Conservation (phyloP, 2,797 vertebrate genomes). For the Huso huso region DNA sequence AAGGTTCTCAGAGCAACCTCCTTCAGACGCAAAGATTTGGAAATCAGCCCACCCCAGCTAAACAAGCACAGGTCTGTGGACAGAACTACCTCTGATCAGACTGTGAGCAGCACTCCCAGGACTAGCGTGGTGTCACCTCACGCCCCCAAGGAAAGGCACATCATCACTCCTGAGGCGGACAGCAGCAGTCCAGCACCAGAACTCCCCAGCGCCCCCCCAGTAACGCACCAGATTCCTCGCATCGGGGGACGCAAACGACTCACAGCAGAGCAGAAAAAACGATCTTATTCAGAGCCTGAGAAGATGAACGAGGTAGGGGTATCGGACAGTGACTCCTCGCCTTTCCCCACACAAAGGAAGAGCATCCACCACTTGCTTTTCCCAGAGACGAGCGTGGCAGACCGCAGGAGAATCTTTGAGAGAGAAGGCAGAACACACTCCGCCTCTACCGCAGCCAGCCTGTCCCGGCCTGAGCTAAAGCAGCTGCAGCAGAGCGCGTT, state of each 20-base stretch:
- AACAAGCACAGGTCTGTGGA: slow-evolving; percentile 51
- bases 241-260: slow-evolving; percentile 79
- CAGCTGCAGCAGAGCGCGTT: slow-evolving; percentile 85
- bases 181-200: slow-evolving; percentile 31
- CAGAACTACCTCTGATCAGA: slow-evolving; percentile 58
- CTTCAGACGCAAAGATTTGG: slow-evolving; percentile 69
- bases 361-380: slow-evolving; percentile 39
- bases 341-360: slow-evolving; percentile 44
- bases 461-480: slow-evolving; percentile 68
- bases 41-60: slow-evolving; percentile 39
- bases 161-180: slow-evolving; percentile 54
- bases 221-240: slow-evolving; percentile 49
- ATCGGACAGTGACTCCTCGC: slow-evolving; percentile 44
- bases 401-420: slow-evolving; percentile 81
- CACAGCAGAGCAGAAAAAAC: slow-evolving; percentile 79
- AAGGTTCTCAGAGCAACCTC: slow-evolving; percentile 81
- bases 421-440: slow-evolving; percentile 47
- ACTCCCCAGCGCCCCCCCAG: slow-evolving; percentile 44
- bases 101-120: slow-evolving; percentile 51
- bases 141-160: slow-evolving; percentile 74
- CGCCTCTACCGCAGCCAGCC: slow-evolving; percentile 27
- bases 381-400: slow-evolving; percentile 72
- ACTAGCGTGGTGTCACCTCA: slow-evolving; percentile 55
- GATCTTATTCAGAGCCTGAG: slow-evolving; percentile 88
- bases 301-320: slow-evolving; percentile 87